These are phyloP conservation scores for Hyperoplus immaculatus DNA, from an alignment of 2,797 vertebrate genomes.

Conservation along the genomic window DNA sequence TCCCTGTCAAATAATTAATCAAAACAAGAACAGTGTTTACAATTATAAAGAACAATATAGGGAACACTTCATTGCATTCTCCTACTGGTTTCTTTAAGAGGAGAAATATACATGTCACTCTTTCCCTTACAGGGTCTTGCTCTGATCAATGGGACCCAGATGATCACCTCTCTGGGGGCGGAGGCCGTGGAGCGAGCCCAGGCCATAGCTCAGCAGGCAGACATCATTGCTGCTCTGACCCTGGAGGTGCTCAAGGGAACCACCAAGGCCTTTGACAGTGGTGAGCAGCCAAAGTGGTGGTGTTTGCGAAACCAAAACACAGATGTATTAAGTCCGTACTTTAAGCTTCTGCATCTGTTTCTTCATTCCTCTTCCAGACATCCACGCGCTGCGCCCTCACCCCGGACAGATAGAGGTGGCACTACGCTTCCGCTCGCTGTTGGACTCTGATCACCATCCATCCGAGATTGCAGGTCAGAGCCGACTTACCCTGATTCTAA, in stretches of 20 bases:
- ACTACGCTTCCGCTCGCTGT: conserved; percentile 93
- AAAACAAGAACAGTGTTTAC: background rate
- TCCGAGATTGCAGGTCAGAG: conserved; percentile 96
- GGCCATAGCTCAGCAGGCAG: conserved; percentile 94
- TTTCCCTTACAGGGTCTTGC: conserved; percentile 90
- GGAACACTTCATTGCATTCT: background rate
- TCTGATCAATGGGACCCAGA: conserved; percentile 98
- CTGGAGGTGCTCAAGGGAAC: conserved; percentile 98
- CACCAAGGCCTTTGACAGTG: conserved; percentile 97
- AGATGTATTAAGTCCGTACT: background rate
- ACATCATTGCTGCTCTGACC: conserved; percentile 96
- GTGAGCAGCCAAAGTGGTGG: conserved; percentile 79
- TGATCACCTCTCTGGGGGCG: conserved; percentile 98
- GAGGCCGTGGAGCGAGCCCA: conserved; percentile 95
- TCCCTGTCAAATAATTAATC: background rate
- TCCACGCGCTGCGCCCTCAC: conserved; percentile 93
- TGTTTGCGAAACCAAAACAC: background rate
- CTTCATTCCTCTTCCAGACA: conserved; percentile 83
- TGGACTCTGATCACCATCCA: conserved; percentile 97
- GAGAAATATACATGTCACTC: background rate
- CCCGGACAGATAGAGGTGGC: conserved; percentile 95
- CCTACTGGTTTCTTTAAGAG: background rate
- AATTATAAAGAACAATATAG: background rate
- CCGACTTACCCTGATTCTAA: background rate
- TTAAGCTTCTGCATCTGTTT: background rate